These are phyloP conservation scores for Polydesmus complanatus DNA, from an alignment of 2,888 invertebrate species.

Conservation along the genomic window DNA sequence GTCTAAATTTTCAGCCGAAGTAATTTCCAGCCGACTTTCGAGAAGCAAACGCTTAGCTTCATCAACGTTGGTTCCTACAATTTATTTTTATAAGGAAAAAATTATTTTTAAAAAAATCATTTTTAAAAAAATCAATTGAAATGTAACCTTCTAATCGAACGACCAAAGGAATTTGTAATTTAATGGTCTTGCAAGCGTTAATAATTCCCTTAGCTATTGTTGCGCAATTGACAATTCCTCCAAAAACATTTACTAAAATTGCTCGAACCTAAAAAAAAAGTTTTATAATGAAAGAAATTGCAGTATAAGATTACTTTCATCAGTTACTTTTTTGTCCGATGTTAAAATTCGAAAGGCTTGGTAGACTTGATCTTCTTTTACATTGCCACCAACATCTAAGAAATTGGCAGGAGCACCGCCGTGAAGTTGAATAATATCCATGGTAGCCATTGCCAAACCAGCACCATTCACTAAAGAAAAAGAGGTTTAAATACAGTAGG, in stretches of 20 bases:
- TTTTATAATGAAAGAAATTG: neutral
- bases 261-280: constrained; percentile 53
- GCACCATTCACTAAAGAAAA: constrained; percentile 79
- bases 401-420: constrained; percentile 98
- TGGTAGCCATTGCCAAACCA: constrained; percentile 98
- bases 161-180: constrained; percentile 72
- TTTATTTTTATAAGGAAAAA: constrained; percentile 3
- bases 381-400: constrained; percentile 91
- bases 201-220: constrained; percentile 93
- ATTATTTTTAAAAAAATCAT: constrained; percentile 8
- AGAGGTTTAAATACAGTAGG: neutral
- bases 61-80: constrained; percentile 61
- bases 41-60: constrained; percentile 68
- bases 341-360: constrained; percentile 84
- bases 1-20: constrained; percentile 70
- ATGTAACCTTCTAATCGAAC: constrained; percentile 77
- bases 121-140: constrained; percentile 1
- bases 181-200: constrained; percentile 63
- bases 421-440: constrained; percentile 95
- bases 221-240: constrained; percentile 96
- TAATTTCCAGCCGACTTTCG: constrained; percentile 68
- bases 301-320: neutral
- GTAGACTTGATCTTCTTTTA: constrained; percentile 83
- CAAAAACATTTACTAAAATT: constrained; percentile 96
- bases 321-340: constrained; percentile 44